Percentiles rank a stretch among this genome's conserved stretches.
phyloP scores from a whole-genome alignment of 2,888 invertebrate genomes.

The Scrobipalpa costella region DNA sequence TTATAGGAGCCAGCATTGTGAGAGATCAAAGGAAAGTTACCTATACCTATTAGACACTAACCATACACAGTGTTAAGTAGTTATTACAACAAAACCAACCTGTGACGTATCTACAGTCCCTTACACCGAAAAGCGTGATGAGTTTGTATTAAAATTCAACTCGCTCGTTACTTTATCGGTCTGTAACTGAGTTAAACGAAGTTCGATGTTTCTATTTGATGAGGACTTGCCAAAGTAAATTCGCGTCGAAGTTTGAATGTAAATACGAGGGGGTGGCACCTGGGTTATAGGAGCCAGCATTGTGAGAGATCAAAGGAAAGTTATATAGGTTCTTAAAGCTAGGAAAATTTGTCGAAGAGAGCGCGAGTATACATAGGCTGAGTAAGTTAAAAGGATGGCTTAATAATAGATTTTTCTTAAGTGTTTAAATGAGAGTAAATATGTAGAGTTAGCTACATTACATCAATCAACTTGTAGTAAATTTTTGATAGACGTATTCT shows the following conservation, averaged over 20 bases:
- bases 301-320: background rate
- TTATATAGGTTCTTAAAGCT: background rate
- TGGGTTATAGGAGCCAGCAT: slow-evolving; percentile 2
- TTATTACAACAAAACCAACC: too few relatives aligned
- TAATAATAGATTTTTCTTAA: too few relatives aligned
- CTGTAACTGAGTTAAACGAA: slow-evolving; percentile 57
- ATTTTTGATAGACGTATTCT: too few relatives aligned
- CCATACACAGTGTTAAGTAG: too few relatives aligned
- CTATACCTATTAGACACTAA: too few relatives aligned
- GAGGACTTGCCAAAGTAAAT: slow-evolving; percentile 58
- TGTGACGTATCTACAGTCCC: slow-evolving; percentile 18
- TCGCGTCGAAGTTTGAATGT: slow-evolving; percentile 50
- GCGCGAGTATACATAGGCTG: too few relatives aligned
- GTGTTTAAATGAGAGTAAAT: too few relatives aligned
- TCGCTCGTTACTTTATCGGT: slow-evolving; percentile 59
- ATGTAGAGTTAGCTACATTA: too few relatives aligned
- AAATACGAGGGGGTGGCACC: slow-evolving; percentile 40
- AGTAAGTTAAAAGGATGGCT: too few relatives aligned
- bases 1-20: background rate
- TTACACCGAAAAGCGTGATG: slow-evolving; percentile 32
- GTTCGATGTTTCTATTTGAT: slow-evolving; percentile 63
- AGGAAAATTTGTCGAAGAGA: too few relatives aligned
- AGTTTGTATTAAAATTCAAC: slow-evolving; percentile 56
- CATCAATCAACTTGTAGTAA: too few relatives aligned
- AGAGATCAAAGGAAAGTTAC: background rate